A percentile compares a stretch with the other conserved stretches of the same genome.
These are phyloP conservation scores for Bujurquina vittata DNA, from an alignment of 2,113 vertebrate genomes.

Conservation along the genomic window DNA sequence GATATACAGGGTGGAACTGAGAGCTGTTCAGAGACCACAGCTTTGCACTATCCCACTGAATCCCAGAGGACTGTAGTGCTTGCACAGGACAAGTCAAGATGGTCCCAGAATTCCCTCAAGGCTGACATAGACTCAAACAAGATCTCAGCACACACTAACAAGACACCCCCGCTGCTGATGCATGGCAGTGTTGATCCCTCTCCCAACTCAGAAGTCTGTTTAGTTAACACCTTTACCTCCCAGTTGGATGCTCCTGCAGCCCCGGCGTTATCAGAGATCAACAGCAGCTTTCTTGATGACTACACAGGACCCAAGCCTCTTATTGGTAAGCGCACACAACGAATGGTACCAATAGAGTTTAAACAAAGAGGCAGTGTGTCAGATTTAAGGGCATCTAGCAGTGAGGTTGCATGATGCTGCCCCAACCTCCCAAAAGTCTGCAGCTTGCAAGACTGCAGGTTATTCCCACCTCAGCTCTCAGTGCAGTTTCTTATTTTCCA, in stretches of 20 bases:
- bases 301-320: constrained; percentile 41
- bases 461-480: background rate
- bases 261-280: background rate
- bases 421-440: too few relatives aligned
- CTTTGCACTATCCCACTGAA: background rate
- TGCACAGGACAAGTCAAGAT: background rate
- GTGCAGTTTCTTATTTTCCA: background rate
- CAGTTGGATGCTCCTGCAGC: background rate
- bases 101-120: background rate
- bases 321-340: constrained; percentile 63
- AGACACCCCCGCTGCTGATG: background rate
- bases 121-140: background rate
- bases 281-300: constrained; percentile 25
- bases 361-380: background rate
- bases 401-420: background rate
- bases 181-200: background rate
- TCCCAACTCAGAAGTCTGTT: background rate
- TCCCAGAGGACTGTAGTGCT: constrained; percentile 46
- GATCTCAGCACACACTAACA: background rate
- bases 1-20: background rate
- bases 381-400: too few relatives aligned
- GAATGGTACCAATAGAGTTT: background rate
- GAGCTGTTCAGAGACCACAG: background rate
- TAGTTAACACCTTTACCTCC: background rate
- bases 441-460: too few relatives aligned